Evolutionary conservation across 2,888 invertebrate species (phyloP).

Genomic region (Amblyteles armatorius): DNA sequence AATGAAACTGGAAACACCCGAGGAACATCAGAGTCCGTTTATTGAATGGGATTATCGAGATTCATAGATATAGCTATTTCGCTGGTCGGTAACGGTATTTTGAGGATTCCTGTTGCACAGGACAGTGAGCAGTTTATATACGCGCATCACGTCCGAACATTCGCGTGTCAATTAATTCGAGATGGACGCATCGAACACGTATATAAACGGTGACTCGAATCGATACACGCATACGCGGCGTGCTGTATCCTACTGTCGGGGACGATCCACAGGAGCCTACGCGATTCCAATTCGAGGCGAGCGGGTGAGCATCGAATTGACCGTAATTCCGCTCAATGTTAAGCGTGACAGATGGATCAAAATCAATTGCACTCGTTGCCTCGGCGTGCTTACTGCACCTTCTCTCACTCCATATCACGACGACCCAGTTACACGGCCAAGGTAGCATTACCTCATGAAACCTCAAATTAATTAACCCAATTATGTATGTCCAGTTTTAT

Average conservation of each 20-base stretch:
- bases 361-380: constrained; percentile 79
- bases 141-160: constrained; percentile 59
- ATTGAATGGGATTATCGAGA: neutral
- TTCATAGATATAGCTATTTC: neutral
- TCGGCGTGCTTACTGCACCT: neutral
- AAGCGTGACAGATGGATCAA: constrained; percentile 82
- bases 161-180: constrained; percentile 70
- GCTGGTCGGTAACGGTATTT: neutral
- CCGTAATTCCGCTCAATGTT: constrained; percentile 83
- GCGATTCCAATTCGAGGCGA: constrained; percentile 71
- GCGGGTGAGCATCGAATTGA: constrained; percentile 79
- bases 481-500: neutral
- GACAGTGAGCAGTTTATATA: constrained; percentile 33
- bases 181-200: constrained; percentile 66
- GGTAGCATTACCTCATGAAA: neutral
- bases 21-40: neutral
- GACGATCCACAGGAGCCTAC: constrained; percentile 50
- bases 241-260: constrained; percentile 27
- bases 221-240: constrained; percentile 60
- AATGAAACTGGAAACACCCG: neutral
- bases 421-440: constrained; percentile 40
- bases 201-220: constrained; percentile 60
- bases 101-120: constrained; percentile 4
- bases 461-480: constrained; percentile 25
- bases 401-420: neutral